Evolutionary conservation across 2,888 invertebrate genomes (phyloP).

Genomic region (Idaea aversata): DNA sequence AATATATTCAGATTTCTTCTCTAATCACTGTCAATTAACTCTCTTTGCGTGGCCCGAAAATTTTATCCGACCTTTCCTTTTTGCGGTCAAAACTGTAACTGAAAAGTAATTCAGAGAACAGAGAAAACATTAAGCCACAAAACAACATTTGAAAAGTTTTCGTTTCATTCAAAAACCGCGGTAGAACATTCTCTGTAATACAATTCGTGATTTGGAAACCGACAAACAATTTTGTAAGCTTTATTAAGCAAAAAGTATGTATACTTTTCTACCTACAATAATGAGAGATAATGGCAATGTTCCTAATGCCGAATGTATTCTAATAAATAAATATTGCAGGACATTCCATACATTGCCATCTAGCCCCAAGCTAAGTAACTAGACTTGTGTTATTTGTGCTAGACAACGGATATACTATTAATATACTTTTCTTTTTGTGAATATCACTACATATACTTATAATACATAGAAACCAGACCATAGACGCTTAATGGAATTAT

Average conservation of each 20-base stretch:
- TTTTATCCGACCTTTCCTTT: slow-evolving; percentile 36
- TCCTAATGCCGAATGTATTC: no score
- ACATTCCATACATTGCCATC: no score
- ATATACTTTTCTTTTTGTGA: no score
- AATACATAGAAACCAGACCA: no score
- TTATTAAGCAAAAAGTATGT: background rate
- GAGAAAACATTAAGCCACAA: slow-evolving; percentile 50
- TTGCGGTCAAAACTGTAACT: slow-evolving; percentile 47
- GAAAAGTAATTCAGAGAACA: slow-evolving; percentile 54
- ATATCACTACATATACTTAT: no score
- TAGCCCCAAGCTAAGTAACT: no score
- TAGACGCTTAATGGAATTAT: no score
- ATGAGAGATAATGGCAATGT: no score
- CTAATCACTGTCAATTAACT: background rate
- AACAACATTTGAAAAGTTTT: slow-evolving; percentile 56
- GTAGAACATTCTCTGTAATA: slow-evolving; percentile 39
- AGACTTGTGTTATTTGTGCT: no score
- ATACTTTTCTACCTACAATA: no score
- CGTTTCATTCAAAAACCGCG: slow-evolving; percentile 45
- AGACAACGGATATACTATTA: no score
- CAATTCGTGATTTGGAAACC: slow-evolving; percentile 43
- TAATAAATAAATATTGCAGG: no score
- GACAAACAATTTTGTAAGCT: slow-evolving; percentile 38
- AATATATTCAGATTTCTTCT: background rate
- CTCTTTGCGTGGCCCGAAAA: background rate